Conservation (phyloP, 1,140 invertebrate species). For the Neodiprion pinetum region DNA sequence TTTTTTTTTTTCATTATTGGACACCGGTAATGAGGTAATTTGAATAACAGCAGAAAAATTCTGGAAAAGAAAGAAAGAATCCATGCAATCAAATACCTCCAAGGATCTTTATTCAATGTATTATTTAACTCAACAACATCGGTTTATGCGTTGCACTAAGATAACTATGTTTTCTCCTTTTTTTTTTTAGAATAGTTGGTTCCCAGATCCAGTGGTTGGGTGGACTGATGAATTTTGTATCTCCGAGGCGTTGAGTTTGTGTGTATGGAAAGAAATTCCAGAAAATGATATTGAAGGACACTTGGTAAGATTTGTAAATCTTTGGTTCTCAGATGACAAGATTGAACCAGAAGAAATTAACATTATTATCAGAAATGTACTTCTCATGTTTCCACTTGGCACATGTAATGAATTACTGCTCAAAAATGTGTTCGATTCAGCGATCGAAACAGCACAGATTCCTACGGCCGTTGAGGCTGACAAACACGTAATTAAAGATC, state of each 20-base stretch:
- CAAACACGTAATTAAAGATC: background rate
- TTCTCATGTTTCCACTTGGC: background rate
- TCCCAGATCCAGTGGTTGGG: too few relatives aligned
- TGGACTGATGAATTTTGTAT: background rate
- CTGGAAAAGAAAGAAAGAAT: too few relatives aligned
- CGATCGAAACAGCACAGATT: background rate
- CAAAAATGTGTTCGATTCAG: conserved; percentile 1
- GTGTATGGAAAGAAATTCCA: background rate
- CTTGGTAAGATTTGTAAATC: background rate
- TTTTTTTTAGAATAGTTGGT: too few relatives aligned
- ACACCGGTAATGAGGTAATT: too few relatives aligned
- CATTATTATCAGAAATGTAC: background rate
- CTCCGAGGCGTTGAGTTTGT: background rate
- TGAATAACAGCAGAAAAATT: too few relatives aligned
- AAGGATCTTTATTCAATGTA: too few relatives aligned
- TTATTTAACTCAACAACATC: too few relatives aligned
- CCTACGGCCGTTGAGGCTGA: background rate
- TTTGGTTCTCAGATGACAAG: background rate
- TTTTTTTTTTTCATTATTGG: too few relatives aligned
- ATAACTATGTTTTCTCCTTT: too few relatives aligned
- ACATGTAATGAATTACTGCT: background rate
- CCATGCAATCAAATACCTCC: too few relatives aligned
- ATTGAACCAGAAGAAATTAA: background rate
- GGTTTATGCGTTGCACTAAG: too few relatives aligned
- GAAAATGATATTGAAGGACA: background rate